These are phyloP conservation scores for Paedocypris micromegethes DNA, from an alignment of 2,797 vertebrate genomes.

Conservation along the genomic window DNA sequence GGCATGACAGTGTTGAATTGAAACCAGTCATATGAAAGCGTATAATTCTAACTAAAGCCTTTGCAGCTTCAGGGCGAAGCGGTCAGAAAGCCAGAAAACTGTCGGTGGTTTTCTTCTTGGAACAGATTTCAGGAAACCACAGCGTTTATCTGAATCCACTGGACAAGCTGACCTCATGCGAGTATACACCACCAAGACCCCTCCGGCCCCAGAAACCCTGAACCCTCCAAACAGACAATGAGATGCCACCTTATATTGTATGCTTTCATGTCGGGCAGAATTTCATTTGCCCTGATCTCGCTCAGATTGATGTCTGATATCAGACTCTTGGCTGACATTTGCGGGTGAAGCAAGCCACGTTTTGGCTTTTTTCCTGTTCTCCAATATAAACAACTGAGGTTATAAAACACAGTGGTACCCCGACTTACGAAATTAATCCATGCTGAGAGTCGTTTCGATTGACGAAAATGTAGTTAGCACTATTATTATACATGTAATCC, in stretches of 20 bases:
- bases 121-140: slow-evolving; percentile 11
- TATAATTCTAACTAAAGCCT: slow-evolving; percentile 6
- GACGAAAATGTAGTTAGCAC: too few relatives aligned
- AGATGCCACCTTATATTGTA: slow-evolving; percentile 5
- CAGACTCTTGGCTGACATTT: slow-evolving; percentile 7
- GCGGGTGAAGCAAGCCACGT: slow-evolving; percentile 29
- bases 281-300: not conserved
- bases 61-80: slow-evolving; percentile 7
- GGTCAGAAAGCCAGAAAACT: slow-evolving; percentile 15
- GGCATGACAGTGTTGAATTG: not conserved
- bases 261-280: slow-evolving; percentile 2
- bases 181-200: slow-evolving; percentile 10
- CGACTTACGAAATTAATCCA: too few relatives aligned
- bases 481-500: too few relatives aligned
- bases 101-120: slow-evolving; percentile 9
- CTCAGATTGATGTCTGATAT: slow-evolving; percentile 31
- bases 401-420: too few relatives aligned
- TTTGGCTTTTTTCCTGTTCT: slow-evolving; percentile 27
- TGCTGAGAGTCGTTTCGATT: too few relatives aligned
- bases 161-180: slow-evolving; percentile 13
- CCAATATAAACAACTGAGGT: slow-evolving; percentile 38
- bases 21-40: not conserved
- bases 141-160: slow-evolving; percentile 20
- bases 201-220: slow-evolving; percentile 2
- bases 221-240: not conserved